A percentile compares a stretch with the other conserved stretches of the same genome.
Evolutionary conservation across 2,113 vertebrate species (phyloP).

Genomic region (Acrocephalus kingi): DNA sequence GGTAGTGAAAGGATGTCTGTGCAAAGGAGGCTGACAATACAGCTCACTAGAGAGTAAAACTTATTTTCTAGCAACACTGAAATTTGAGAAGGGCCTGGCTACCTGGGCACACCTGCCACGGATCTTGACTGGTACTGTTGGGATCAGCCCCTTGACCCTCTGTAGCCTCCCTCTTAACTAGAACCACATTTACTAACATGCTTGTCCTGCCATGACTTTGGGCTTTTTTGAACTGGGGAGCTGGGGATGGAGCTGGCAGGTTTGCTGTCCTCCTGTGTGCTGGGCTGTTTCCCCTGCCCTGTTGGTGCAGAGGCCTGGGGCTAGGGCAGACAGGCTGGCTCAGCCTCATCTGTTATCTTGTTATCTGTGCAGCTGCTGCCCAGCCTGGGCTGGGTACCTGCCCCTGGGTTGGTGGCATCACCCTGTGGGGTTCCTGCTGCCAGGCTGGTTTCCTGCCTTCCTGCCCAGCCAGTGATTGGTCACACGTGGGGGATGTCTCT

Average conservation of each 20-base stretch:
- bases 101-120: rapidly evolving
- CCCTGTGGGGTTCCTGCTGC: not conserved
- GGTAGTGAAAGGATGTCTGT: not conserved
- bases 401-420: rapidly evolving
- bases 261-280: not conserved
- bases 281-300: not conserved
- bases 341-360: too few relatives aligned
- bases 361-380: not conserved
- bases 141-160: not conserved
- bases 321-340: not conserved
- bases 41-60: not conserved
- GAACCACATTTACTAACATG: rapidly evolving
- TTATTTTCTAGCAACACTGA: not conserved
- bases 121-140: not conserved
- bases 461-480: too few relatives aligned
- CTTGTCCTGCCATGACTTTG: not conserved
- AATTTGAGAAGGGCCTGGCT: not conserved
- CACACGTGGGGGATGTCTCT: too few relatives aligned
- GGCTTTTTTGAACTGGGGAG: not conserved
- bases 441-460: not conserved
- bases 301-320: rapidly evolving
- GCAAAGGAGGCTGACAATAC: not conserved
- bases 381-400: not conserved
- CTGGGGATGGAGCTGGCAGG: not conserved
- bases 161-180: not conserved